Percentiles rank a stretch among this genome's conserved stretches.
These are phyloP conservation scores for Tiliacea citrago DNA, from an alignment of 2,888 invertebrate species.

Conservation along the genomic window DNA sequence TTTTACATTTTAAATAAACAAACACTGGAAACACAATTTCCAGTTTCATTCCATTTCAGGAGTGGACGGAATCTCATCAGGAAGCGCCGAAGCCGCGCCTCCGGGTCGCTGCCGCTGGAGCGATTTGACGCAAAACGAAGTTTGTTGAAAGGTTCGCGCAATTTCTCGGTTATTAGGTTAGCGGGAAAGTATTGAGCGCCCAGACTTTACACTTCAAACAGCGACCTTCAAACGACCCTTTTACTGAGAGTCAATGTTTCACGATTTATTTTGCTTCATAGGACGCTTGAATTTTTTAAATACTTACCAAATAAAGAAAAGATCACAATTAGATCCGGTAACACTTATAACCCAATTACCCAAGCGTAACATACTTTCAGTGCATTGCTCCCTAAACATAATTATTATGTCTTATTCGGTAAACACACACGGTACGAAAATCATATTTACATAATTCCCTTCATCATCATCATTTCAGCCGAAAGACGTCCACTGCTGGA, in stretches of 20 bases:
- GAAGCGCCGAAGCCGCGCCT: too few relatives aligned
- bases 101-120: too few relatives aligned
- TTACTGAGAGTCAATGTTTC: constrained; percentile 3
- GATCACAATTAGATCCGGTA: too few relatives aligned
- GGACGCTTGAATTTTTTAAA: not conserved
- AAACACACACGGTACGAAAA: not conserved
- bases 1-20: not conserved
- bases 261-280: not conserved
- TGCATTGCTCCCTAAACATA: too few relatives aligned
- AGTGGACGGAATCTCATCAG: constrained; percentile 10
- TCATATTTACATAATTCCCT: constrained; percentile 5
- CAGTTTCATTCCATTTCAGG: not conserved
- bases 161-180: constrained; percentile 24
- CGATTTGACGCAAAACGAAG: constrained; percentile 17
- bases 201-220: not conserved
- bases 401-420: not conserved
- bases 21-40: not conserved
- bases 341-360: too few relatives aligned
- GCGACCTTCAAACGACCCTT: constrained; percentile 4
- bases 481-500: too few relatives aligned
- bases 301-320: too few relatives aligned
- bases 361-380: too few relatives aligned
- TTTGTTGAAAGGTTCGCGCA: constrained; percentile 25
- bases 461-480: too few relatives aligned
- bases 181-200: not conserved